A percentile compares a stretch with the other conserved stretches of the same genome.
phyloP scores from a whole-genome alignment of 1,140 invertebrate genomes.

The Cephus cinctus region DNA sequence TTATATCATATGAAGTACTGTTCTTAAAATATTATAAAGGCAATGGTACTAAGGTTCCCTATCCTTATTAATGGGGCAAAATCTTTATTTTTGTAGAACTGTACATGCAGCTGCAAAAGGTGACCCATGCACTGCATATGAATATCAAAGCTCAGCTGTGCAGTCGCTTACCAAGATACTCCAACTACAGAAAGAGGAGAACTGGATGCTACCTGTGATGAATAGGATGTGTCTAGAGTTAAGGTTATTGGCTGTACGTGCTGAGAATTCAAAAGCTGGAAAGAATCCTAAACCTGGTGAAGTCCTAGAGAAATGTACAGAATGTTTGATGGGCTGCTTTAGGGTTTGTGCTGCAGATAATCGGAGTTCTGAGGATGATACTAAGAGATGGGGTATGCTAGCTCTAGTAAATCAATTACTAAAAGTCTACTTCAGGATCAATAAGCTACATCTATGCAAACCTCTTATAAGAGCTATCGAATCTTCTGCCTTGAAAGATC shows the following conservation, averaged over 20 bases:
- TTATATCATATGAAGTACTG: constrained; percentile 74
- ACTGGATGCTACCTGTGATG: constrained; percentile 93
- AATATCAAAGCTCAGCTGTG: constrained; percentile 74
- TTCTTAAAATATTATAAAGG: neutral
- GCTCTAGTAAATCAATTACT: constrained; percentile 95
- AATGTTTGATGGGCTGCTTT: constrained; percentile 92
- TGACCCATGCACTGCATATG: constrained; percentile 76
- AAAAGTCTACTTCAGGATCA: constrained; percentile 97
- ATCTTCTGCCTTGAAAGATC: constrained; percentile 83
- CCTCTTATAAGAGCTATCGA: constrained; percentile 96
- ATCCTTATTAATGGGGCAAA: neutral
- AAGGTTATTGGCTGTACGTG: constrained; percentile 77
- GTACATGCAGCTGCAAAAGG: constrained; percentile 64
- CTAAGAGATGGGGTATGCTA: constrained; percentile 95
- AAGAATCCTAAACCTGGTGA: constrained; percentile 66
- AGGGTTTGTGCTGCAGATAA: constrained; percentile 95
- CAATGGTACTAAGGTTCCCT: neutral
- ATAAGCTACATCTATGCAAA: constrained; percentile 95
- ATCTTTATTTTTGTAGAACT: constrained; percentile 53
- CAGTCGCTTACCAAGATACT: constrained; percentile 81
- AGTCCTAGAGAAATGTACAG: constrained; percentile 90
- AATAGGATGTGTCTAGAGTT: constrained; percentile 87
- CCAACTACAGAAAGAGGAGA: constrained; percentile 89
- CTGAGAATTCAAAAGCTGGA: constrained; percentile 61
- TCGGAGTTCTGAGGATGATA: constrained; percentile 75